These are phyloP conservation scores for Micrastur ruficollis DNA, from an alignment of 2,797 vertebrate genomes.

Conservation along the genomic window DNA sequence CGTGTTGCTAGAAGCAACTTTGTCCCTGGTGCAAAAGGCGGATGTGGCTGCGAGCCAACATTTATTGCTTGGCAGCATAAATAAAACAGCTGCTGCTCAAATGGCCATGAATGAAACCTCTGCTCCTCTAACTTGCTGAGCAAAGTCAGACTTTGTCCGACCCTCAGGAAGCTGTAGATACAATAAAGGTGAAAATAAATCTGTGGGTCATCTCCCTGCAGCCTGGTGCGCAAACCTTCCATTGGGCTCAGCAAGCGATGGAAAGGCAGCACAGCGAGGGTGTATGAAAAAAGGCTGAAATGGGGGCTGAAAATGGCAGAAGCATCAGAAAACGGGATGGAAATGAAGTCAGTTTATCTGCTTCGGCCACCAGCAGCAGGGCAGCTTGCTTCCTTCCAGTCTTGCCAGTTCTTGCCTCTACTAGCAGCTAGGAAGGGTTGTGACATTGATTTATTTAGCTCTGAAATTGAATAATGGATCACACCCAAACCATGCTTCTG, in stretches of 20 bases:
- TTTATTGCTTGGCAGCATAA: not conserved
- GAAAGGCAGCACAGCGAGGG: not conserved
- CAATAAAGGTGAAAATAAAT: not conserved
- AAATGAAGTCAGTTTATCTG: not conserved
- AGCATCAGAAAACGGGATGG: not conserved
- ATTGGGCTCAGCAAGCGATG: accelerated
- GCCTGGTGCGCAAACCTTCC: accelerated
- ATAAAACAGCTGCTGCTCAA: slow-evolving; percentile 23
- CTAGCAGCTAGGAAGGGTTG: not conserved
- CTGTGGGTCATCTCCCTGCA: not conserved
- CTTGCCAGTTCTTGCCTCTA: slow-evolving; percentile 15
- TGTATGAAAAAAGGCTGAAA: not conserved
- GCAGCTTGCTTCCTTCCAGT: not conserved
- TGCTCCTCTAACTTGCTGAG: not conserved
- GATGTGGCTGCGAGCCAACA: not conserved
- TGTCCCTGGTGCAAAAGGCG: not conserved
- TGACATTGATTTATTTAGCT: slow-evolving; percentile 1
- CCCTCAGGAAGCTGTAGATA: not conserved
- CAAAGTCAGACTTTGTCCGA: not conserved
- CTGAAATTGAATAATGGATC: not conserved
- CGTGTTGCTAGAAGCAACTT: not conserved
- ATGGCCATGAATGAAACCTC: not conserved
- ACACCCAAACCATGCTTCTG: not conserved
- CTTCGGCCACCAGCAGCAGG: not conserved
- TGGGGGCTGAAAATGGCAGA: not conserved